A percentile compares a stretch with the other conserved stretches of the same genome.
Conservation (phyloP, 2,113 vertebrate genomes). For the Dicerorhinus sumatrensis region DNA sequence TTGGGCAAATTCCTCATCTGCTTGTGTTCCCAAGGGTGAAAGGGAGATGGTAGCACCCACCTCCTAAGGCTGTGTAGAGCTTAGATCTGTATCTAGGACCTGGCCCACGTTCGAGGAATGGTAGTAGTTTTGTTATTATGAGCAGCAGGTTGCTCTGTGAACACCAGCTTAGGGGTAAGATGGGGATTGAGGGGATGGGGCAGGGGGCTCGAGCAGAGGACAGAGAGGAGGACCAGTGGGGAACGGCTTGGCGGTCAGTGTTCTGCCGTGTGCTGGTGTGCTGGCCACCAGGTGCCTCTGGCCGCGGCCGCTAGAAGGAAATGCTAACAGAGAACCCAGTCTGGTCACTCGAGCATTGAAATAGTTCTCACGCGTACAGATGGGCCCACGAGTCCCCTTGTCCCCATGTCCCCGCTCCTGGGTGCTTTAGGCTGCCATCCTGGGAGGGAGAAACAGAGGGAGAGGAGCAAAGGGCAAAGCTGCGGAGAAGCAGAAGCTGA, state of each 20-base stretch:
- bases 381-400: neutral
- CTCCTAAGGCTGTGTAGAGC: neutral
- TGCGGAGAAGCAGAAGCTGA: neutral
- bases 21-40: no score
- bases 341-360: neutral
- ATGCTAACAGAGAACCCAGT: neutral
- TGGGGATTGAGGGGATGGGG: no score
- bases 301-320: neutral
- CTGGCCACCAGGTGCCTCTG: neutral
- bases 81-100: accelerated
- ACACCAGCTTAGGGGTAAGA: neutral
- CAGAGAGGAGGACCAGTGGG: neutral
- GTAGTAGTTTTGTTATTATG: no score
- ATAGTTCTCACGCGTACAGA: neutral
- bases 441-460: neutral
- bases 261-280: neutral
- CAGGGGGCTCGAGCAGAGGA: neutral
- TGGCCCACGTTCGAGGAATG: accelerated
- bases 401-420: neutral
- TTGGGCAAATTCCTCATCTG: neutral
- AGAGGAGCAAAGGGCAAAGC: neutral
- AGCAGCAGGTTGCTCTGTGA: neutral
- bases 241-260: neutral
- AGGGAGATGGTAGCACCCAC: neutral
- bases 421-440: neutral